phyloP scores from a whole-genome alignment of 2,888 invertebrate genomes.

The Coenonympha glycerion region DNA sequence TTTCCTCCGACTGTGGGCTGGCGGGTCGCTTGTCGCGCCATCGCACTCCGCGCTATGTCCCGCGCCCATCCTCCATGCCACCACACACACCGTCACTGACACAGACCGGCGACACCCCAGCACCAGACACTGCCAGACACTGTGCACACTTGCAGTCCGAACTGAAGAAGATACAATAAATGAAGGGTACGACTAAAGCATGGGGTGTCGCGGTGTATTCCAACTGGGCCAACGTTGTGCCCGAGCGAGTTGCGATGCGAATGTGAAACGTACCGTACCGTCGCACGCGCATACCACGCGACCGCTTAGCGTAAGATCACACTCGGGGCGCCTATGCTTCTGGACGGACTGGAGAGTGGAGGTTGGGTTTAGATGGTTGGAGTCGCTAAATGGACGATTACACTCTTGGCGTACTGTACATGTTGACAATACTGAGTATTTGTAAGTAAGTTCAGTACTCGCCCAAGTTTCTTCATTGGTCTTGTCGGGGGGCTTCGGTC shows the following conservation, averaged over 20 bases:
- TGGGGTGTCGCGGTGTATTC: conserved; percentile 26
- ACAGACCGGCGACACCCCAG: conserved; percentile 56
- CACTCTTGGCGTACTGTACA: too few species aligned
- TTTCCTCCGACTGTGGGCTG: conserved; percentile 61
- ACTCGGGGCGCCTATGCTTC: background rate
- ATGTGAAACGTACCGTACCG: conserved; percentile 71
- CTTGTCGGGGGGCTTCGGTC: too few species aligned
- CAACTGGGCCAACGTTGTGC: conserved; percentile 47
- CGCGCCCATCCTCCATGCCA: conserved; percentile 72
- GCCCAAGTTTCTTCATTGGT: too few species aligned
- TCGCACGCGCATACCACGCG: conserved; percentile 56
- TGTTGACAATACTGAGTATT: too few species aligned
- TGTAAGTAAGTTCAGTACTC: too few species aligned
- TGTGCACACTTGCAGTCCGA: background rate
- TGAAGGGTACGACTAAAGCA: background rate
- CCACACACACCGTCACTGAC: conserved; percentile 66
- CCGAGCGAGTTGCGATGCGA: conserved; percentile 60
- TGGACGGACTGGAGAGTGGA: background rate
- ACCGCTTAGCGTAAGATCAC: conserved; percentile 33
- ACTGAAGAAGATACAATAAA: conserved; percentile 14
- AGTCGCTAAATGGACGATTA: too few species aligned
- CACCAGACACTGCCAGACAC: conserved; percentile 6
- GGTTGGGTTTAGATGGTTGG: background rate
- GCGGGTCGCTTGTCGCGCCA: conserved; percentile 71
- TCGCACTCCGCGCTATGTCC: conserved; percentile 72